Evolutionary conservation across 1,140 invertebrate genomes (phyloP).

Genomic region (Diorhabda elongata): DNA sequence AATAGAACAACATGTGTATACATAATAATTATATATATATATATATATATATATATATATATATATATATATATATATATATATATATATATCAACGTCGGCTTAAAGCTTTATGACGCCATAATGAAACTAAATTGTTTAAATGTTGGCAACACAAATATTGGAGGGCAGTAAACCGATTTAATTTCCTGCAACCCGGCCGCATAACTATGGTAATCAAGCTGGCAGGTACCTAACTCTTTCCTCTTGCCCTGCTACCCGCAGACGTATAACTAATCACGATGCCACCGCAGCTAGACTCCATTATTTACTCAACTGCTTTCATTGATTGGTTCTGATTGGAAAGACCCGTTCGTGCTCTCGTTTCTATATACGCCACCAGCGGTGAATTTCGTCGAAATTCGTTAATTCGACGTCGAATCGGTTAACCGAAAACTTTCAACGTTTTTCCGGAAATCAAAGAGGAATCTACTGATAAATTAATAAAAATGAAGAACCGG

Average conservation of each 20-base stretch:
- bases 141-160: slow-evolving; percentile 43
- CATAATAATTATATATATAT: neutral
- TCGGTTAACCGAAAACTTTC: neutral
- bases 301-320: slow-evolving; percentile 44
- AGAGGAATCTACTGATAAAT: neutral
- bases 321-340: slow-evolving; percentile 36
- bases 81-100: slow-evolving; percentile 10
- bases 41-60: slow-evolving; percentile 6
- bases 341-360: slow-evolving; percentile 9
- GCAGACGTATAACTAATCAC: slow-evolving; percentile 41
- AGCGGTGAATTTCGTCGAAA: neutral
- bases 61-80: slow-evolving; percentile 10
- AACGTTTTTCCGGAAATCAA: neutral
- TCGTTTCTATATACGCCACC: slow-evolving; percentile 4
- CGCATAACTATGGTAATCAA: slow-evolving; percentile 45
- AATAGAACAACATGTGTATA: neutral
- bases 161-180: slow-evolving; percentile 42
- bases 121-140: slow-evolving; percentile 43
- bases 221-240: slow-evolving; percentile 22
- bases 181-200: slow-evolving; percentile 43
- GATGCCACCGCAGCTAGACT: slow-evolving; percentile 43
- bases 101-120: slow-evolving; percentile 21
- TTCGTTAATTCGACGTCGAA: slow-evolving; percentile 3
- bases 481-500: too few relatives aligned
- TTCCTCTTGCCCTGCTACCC: slow-evolving; percentile 11